Percentiles rank a stretch among this genome's conserved stretches.
phyloP scores from a whole-genome alignment of 2,888 invertebrate genomes.

The Oeneis ivallda region DNA sequence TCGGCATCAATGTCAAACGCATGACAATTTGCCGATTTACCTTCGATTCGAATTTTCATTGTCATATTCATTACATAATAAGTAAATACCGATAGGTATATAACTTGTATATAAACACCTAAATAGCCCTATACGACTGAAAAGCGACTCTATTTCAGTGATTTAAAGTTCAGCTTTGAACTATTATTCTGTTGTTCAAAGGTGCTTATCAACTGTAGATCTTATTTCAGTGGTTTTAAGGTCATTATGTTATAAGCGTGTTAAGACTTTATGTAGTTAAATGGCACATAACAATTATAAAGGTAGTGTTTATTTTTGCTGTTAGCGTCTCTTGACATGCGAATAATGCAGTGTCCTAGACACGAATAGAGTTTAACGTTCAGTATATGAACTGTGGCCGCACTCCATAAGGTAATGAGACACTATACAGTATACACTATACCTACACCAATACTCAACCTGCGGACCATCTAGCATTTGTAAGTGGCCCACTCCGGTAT shows the following conservation, averaged over 20 bases:
- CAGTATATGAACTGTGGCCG: neutral
- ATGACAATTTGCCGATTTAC: conserved; percentile 1
- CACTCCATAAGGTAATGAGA: neutral
- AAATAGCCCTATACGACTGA: neutral
- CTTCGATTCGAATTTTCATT: conserved; percentile 24
- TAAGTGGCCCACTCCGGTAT: too few relatives aligned
- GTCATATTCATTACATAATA: conserved; percentile 23
- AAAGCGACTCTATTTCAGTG: neutral
- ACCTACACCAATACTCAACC: too few relatives aligned
- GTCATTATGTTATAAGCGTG: too few relatives aligned
- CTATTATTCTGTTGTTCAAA: too few relatives aligned
- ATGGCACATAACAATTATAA: conserved; percentile 27
- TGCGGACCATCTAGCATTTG: too few relatives aligned
- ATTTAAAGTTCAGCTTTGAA: too few relatives aligned
- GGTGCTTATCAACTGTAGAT: too few relatives aligned
- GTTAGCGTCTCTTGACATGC: conserved; percentile 31
- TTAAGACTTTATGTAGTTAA: too few relatives aligned
- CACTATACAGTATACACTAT: neutral
- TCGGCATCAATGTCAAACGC: conserved; percentile 16
- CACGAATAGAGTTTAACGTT: conserved; percentile 30
- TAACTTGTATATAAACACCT: neutral
- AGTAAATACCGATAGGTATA: neutral
- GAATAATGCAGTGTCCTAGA: conserved; percentile 33
- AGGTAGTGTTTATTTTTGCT: conserved; percentile 31
- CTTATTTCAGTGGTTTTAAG: too few relatives aligned